These are phyloP conservation scores for Eriosoma lanigerum DNA, from an alignment of 1,140 invertebrate genomes.

Conservation along the genomic window DNA sequence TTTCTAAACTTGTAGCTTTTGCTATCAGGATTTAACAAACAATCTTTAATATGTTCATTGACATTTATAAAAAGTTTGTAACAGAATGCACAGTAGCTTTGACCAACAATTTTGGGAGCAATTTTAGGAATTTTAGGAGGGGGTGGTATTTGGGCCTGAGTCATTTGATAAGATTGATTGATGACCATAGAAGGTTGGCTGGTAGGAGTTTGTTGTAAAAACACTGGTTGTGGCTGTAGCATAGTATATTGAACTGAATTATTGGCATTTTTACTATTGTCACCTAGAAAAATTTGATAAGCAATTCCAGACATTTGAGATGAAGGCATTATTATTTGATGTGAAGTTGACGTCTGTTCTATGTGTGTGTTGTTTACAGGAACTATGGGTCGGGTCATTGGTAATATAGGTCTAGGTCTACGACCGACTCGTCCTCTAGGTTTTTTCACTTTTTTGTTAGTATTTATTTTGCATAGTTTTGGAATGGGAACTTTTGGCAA, in stretches of 20 bases:
- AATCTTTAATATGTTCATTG: slow-evolving; percentile 17
- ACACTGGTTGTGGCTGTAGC: slow-evolving; percentile 28
- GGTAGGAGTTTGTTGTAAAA: slow-evolving; percentile 14
- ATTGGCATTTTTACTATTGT: slow-evolving; percentile 19
- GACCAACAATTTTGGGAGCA: not conserved
- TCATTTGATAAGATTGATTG: slow-evolving; percentile 27
- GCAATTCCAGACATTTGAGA: slow-evolving; percentile 35
- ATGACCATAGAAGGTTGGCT: slow-evolving; percentile 26
- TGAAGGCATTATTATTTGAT: slow-evolving; percentile 38
- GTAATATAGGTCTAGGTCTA: slow-evolving; percentile 44
- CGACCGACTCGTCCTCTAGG: not conserved
- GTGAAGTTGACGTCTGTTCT: not conserved
- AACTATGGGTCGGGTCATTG: not conserved
- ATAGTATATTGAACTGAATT: slow-evolving; percentile 35
- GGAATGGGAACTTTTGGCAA: not conserved
- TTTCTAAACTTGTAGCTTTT: slow-evolving; percentile 39
- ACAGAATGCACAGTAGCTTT: slow-evolving; percentile 27
- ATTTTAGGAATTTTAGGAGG: not conserved
- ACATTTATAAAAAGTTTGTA: slow-evolving; percentile 9
- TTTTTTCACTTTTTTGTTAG: not conserved
- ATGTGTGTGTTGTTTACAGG: not conserved
- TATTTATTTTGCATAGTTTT: not conserved
- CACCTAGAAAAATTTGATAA: slow-evolving; percentile 35
- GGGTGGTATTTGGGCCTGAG: not conserved
- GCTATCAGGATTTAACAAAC: slow-evolving; percentile 32